Percentiles rank a stretch among this genome's conserved stretches.
These are phyloP conservation scores for Scalopus aquaticus DNA, from an alignment of 2,113 vertebrate genomes.

Conservation along the genomic window DNA sequence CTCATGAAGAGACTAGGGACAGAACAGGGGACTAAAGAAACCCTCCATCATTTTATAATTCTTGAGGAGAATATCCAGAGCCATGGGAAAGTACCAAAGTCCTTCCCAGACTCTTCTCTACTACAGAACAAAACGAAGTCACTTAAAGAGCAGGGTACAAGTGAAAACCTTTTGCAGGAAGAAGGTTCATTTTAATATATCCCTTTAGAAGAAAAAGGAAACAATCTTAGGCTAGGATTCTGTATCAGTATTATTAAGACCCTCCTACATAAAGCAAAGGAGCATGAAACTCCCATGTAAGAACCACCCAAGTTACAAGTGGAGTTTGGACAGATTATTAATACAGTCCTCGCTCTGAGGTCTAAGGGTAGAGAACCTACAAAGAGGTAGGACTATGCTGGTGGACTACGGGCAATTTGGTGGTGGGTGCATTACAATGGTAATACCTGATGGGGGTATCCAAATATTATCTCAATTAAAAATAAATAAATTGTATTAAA, in stretches of 20 bases:
- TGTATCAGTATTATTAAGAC: neutral
- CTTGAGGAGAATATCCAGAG: neutral
- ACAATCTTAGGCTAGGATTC: neutral
- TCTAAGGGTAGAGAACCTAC: too few species aligned
- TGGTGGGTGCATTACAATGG: too few species aligned
- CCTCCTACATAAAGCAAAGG: neutral
- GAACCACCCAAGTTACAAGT: neutral
- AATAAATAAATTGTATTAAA: too few species aligned
- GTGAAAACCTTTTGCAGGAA: neutral
- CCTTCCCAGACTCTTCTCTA: neutral
- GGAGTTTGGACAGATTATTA: neutral
- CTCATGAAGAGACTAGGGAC: neutral
- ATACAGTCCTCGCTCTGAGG: neutral
- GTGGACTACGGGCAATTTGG: too few species aligned
- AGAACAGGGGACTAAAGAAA: neutral
- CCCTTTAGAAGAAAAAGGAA: neutral
- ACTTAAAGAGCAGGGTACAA: neutral
- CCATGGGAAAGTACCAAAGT: neutral
- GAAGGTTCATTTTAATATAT: neutral
- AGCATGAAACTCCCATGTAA: neutral
- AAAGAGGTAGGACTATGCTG: too few species aligned
- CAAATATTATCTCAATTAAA: too few species aligned
- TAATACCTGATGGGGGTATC: too few species aligned
- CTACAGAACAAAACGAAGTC: neutral
- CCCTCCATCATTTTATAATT: neutral